Evolutionary conservation across 1,140 invertebrate genomes (phyloP).

Genomic region (Brachionus calyciflorus): DNA sequence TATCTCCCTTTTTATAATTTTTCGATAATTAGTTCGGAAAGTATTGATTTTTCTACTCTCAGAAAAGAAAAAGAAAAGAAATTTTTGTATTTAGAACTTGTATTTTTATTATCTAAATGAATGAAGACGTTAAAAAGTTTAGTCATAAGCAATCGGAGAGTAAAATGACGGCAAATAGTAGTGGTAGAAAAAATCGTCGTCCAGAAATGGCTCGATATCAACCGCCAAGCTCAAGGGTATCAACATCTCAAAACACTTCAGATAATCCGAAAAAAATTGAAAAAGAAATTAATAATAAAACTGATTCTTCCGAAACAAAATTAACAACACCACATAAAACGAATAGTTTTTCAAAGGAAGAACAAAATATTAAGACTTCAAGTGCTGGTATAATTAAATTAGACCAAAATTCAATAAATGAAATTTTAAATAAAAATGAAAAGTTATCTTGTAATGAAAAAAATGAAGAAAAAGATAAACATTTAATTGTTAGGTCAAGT

Average conservation of each 20-base stretch:
- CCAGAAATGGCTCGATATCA: constrained; percentile 45
- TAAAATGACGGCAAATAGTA: not conserved
- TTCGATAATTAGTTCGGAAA: no score
- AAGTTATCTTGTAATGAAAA: not conserved
- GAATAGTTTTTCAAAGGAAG: not conserved
- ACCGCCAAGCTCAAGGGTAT: constrained; percentile 8
- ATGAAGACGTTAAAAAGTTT: not conserved
- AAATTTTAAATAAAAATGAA: constrained; percentile 31
- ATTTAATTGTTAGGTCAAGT: constrained; percentile 7
- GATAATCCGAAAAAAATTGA: not conserved
- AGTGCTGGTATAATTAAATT: constrained; percentile 24
- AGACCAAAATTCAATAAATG: not conserved
- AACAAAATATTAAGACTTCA: not conserved
- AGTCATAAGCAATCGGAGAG: not conserved
- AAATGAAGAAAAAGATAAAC: not conserved
- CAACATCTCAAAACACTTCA: not conserved
- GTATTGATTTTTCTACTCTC: no score
- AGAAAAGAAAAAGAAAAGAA: not conserved
- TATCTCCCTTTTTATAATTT: no score
- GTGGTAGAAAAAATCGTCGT: not conserved
- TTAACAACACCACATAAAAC: no score
- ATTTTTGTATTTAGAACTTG: not conserved
- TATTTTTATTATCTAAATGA: constrained; percentile 25
- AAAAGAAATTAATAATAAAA: not conserved
- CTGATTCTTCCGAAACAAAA: no score